Percentiles rank a stretch among this genome's conserved stretches.
These are phyloP conservation scores for Catalaphyllia jardinei DNA, from an alignment of 64 coral and sea anemone species.

Conservation along the genomic window DNA sequence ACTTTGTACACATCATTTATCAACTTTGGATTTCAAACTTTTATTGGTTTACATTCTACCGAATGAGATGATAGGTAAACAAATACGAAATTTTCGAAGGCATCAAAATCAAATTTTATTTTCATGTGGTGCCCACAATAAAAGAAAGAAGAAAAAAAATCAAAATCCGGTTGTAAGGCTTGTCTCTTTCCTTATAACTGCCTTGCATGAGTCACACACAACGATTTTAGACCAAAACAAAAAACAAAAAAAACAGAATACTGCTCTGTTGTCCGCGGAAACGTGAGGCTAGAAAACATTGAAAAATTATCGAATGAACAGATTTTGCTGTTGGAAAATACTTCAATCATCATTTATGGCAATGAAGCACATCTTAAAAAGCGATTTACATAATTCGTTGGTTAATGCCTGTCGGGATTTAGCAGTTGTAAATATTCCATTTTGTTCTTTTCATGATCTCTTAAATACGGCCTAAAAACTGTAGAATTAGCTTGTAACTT, in stretches of 20 bases:
- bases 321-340: background rate
- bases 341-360: background rate
- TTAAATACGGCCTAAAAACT: no score
- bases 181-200: no score
- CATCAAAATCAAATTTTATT: no score
- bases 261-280: no score
- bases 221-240: no score
- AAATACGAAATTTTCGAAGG: background rate
- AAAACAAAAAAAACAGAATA: no score
- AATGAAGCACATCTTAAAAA: background rate
- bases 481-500: background rate
- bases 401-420: background rate
- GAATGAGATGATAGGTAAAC: background rate
- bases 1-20: background rate
- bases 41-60: background rate
- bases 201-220: no score
- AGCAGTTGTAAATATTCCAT: no score
- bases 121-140: background rate
- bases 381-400: background rate
- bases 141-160: background rate
- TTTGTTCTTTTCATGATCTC: no score
- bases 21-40: background rate
- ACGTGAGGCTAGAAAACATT: no score
- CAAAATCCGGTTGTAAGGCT: no score
- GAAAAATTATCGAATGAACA: background rate